Percentiles rank a stretch among this genome's conserved stretches.
Evolutionary conservation across 1,140 invertebrate genomes (phyloP).

Genomic region (Microplitis demolitor): DNA sequence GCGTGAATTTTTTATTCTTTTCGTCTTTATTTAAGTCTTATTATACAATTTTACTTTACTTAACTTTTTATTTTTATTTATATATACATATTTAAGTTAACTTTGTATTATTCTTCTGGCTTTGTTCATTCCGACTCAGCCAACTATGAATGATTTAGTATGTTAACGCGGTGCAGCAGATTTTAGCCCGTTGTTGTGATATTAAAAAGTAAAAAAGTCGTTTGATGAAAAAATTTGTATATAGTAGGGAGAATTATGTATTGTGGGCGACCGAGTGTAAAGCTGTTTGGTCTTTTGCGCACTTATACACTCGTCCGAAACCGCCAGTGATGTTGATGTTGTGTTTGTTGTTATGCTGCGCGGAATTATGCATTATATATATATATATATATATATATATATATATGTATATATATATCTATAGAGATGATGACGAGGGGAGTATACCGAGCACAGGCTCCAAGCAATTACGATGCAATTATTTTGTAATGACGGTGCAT

Average conservation of each 20-base stretch:
- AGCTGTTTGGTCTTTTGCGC: neutral
- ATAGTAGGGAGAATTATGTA: neutral
- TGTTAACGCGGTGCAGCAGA: neutral
- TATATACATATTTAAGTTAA: no score
- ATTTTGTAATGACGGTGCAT: constrained; percentile 34
- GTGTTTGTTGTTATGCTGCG: no score
- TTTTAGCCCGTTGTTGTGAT: no score
- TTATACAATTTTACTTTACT: no score
- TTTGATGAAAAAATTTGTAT: neutral
- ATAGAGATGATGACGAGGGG: no score
- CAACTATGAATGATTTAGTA: neutral
- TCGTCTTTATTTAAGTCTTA: neutral
- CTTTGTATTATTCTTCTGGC: no score
- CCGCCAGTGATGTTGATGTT: no score
- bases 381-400: no score
- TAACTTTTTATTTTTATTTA: no score
- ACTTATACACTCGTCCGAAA: neutral
- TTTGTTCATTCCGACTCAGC: neutral
- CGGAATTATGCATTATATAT: no score
- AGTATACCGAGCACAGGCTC: constrained; percentile 1
- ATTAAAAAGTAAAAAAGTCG: neutral
- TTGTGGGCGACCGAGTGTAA: neutral
- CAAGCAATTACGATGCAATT: constrained; percentile 38
- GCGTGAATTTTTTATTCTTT: constrained; percentile 24
- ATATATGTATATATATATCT: no score